These are phyloP conservation scores for Dolomedes plantarius DNA, from an alignment of 2,888 invertebrate genomes.

Conservation along the genomic window DNA sequence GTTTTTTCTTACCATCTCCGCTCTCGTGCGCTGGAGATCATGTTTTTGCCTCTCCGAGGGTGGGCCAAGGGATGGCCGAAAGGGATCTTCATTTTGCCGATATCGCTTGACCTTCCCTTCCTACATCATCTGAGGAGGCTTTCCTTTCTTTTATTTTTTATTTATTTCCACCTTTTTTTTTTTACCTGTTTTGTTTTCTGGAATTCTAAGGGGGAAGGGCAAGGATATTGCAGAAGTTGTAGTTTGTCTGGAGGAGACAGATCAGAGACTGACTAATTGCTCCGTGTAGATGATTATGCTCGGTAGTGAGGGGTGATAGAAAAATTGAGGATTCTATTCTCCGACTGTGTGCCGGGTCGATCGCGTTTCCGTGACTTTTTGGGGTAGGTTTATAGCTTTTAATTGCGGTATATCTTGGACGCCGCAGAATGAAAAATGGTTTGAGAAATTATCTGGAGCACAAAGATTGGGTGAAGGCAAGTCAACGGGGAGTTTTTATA, in stretches of 20 bases:
- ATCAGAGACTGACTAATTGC: slow-evolving; percentile 45
- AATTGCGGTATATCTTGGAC: too few species aligned
- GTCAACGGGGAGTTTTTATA: too few species aligned
- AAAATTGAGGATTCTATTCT: not conserved
- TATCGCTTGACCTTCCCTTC: slow-evolving; percentile 60
- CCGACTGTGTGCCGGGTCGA: not conserved
- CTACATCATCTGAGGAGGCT: slow-evolving; percentile 33
- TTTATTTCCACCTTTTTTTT: not conserved
- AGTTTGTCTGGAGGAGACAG: slow-evolving; percentile 24
- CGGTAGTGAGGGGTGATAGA: not conserved
- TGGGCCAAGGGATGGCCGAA: slow-evolving; percentile 52
- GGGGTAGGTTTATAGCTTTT: too few species aligned
- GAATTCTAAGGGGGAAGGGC: slow-evolving; percentile 1
- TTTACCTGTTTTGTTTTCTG: not conserved
- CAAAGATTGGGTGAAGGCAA: too few species aligned
- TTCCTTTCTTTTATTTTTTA: not conserved
- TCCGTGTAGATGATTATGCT: slow-evolving; percentile 48
- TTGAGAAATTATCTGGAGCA: too few species aligned
- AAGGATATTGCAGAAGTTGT: slow-evolving; percentile 7
- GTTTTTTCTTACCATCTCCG: slow-evolving; percentile 18
- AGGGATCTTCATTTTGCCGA: slow-evolving; percentile 45
- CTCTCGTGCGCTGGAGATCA: slow-evolving; percentile 28
- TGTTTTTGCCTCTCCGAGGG: slow-evolving; percentile 59
- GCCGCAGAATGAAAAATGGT: too few species aligned
- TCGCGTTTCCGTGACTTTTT: too few species aligned